These are phyloP conservation scores for Brachirus orientalis DNA, from an alignment of 2,113 vertebrate species.

Conservation along the genomic window DNA sequence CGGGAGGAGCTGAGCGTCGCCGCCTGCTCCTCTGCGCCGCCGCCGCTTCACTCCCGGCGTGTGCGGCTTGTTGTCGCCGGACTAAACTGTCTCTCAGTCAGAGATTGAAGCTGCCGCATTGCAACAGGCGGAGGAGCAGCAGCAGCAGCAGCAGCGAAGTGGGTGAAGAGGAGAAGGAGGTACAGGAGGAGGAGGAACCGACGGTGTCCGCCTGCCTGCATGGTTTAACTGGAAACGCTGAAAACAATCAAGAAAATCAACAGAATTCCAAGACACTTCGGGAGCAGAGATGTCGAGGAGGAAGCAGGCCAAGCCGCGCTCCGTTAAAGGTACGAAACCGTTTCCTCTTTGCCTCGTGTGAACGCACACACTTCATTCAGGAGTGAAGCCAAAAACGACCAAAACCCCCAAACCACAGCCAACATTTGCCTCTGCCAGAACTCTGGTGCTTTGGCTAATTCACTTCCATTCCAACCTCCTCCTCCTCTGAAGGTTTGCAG, in stretches of 20 bases:
- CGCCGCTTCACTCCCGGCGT: constrained; percentile 20
- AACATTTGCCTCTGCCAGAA: too few relatives aligned
- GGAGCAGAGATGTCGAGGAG: constrained; percentile 92
- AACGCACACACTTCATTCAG: too few relatives aligned
- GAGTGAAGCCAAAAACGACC: background rate
- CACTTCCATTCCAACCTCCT: background rate
- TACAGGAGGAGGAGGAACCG: constrained; percentile 58
- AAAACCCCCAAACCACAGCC: constrained; percentile 46
- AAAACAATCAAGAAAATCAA: constrained; percentile 24
- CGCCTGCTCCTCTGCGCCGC: background rate
- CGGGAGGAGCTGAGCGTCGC: constrained; percentile 22
- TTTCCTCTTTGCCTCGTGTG: constrained; percentile 22
- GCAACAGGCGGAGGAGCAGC: constrained; percentile 91
- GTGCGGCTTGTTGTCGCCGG: constrained; percentile 43
- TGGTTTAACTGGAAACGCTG: constrained; percentile 67
- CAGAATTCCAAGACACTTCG: background rate
- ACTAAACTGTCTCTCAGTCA: constrained; percentile 37
- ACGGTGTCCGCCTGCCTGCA: constrained; percentile 36
- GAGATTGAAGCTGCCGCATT: constrained; percentile 89
- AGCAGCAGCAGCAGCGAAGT: background rate
- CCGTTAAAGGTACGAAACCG: constrained; percentile 93
- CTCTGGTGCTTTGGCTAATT: too few relatives aligned
- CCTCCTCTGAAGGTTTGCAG: too few relatives aligned
- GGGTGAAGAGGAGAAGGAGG: constrained; percentile 59
- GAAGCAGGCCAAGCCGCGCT: constrained; percentile 98